Base-by-base conservation (phyloP, 2,113 vertebrate species). In the Nycticorax nycticorax region DNA sequence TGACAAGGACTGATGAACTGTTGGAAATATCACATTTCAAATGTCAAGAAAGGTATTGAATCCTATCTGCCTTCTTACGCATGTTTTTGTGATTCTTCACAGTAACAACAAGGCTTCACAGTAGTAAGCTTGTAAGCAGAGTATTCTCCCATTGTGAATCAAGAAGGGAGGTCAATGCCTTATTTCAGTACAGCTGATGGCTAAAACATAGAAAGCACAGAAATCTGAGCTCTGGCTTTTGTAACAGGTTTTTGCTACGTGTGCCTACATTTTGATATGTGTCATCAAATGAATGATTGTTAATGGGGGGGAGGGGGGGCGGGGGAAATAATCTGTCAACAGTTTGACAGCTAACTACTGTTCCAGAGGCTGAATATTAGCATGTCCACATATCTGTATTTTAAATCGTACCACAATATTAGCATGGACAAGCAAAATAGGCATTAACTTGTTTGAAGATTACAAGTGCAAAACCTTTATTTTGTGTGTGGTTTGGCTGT, bases 161-260 rank as follows among this genome's bases (percentile, higher is more conserved):
- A 41, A 79, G 89, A 96, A 81, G 87, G 93, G 97, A 89, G 80
- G 84, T 94, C 86, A 92, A 1, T 88, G 64, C 66, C 63, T 93
- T 88, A 66, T 88, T 72, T 95, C 52, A 45, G n/a, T 74, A 59
- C 43, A 56, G 41, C 56, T 64, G 80, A 83, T 55, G 35, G 20
- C 50, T 92, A 45, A 96, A 79, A 92, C 88, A 52, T 8, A 10
- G 15, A 88, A 95, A 75, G 37, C 69, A 76, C 35, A 50, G 50
- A 33, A 83, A 89, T 57, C 33, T 64, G 92, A 91, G 75, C 47
- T 75, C 33, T 89, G 33, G 52, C 33, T 95, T 95, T 93, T 94
- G 10, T 74, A 53, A 45, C 30, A 52, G 74, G 28, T 33, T 93
- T 91, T 93, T 85, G n/a, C 64, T 78, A 37, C 13, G 2, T 63